Conservation (phyloP, 2,888 invertebrate genomes). For the Eugnorisma glareosa region DNA sequence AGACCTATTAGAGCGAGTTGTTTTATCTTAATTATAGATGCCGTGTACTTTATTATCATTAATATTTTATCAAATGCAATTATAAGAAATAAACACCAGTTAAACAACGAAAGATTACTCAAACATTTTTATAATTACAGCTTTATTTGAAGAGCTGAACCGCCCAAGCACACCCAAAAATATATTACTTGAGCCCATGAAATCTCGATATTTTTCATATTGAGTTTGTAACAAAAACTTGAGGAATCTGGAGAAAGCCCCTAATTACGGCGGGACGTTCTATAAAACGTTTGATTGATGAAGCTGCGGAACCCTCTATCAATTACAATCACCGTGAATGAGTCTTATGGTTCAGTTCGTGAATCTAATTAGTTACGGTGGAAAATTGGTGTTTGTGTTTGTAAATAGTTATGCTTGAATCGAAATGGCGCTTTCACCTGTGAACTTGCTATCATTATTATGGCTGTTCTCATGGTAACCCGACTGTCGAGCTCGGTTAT, state of each 20-base stretch:
- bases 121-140: not conserved
- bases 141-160: constrained; percentile 13
- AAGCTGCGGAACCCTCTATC: constrained; percentile 70
- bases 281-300: constrained; percentile 78
- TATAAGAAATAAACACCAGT: not conserved
- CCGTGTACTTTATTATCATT: not conserved
- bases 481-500: not conserved
- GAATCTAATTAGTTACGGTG: constrained; percentile 44
- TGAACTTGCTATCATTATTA: constrained; percentile 14
- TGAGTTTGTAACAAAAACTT: constrained; percentile 51
- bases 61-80: not conserved
- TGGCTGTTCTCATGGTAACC: constrained; percentile 28
- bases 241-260: constrained; percentile 65
- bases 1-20: not conserved
- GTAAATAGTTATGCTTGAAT: constrained; percentile 14
- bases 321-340: constrained; percentile 75
- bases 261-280: constrained; percentile 72
- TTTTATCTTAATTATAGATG: not conserved
- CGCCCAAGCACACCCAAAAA: constrained; percentile 1
- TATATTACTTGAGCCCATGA: constrained; percentile 26
- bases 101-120: not conserved
- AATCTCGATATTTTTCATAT: constrained; percentile 54
- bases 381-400: constrained; percentile 30
- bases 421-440: constrained; percentile 20
- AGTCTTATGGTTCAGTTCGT: constrained; percentile 42